Base-by-base conservation (phyloP, 1,140 invertebrate genomes). In the Tyrophagus putrescentiae region DNA sequence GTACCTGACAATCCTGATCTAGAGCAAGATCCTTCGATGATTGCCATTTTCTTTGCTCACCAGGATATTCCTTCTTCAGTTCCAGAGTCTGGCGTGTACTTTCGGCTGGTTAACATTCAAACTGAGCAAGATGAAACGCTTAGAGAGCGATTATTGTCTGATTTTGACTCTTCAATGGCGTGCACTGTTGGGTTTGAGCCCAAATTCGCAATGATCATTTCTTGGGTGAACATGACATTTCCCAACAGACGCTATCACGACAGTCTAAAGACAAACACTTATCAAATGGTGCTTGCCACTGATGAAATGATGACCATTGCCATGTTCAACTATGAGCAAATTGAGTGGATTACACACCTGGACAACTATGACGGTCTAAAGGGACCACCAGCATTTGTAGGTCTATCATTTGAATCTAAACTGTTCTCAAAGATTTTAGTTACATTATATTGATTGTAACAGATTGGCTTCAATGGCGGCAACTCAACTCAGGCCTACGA, bases 141-240 rank as follows among this genome's bases (percentile, higher is more conserved):
- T 71, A 76, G 85, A 50, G 85, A 93, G 70, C 75, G 89, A 36
- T 67, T 89, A 0, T 87, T 80, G 65, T 87, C 85, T 84, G 88
- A 93, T 68, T 84, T 95, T 39, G 77, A 87, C 21, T 79, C 87
- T 65, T 87, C 86, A 4, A 87, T 94, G 33, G 84, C 94, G 28
- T 90, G 91, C 0, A 80, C 90, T 0, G 84, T 89, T 31, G 83
- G 82, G 0, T 95, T 94, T 71, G 75, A 69, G 16, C 89, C 91
- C 0, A 90, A 92, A 68, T 88, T 93, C 67, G 83, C 81, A 2
- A 75, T 87, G 41, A 87, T 92, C 65, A 78, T 87, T 18, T 95
- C 90, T 0, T 95, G 90, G 91, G 92, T 91, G 71, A 94, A 94
- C 69, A 81, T 94, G 70, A 86, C 87, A 0, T 94, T 94, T 71